Evolutionary conservation across 2,113 vertebrate species (phyloP).

Genomic region (Laticauda colubrina): DNA sequence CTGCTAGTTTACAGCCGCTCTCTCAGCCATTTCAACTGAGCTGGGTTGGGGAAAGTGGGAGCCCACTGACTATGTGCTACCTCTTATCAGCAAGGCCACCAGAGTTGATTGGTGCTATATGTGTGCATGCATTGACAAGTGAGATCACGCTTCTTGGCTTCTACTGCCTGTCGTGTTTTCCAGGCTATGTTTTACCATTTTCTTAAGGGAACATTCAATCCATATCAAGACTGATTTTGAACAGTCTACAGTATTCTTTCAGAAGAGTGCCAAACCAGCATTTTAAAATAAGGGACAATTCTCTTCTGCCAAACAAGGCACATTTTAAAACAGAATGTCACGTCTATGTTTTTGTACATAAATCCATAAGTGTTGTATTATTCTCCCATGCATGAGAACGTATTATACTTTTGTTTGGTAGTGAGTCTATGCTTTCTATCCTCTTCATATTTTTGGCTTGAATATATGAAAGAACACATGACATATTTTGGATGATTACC

Average conservation of each 20-base stretch:
- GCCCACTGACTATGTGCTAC: not conserved
- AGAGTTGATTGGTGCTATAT: not conserved
- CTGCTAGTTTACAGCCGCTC: not conserved
- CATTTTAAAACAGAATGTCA: not conserved
- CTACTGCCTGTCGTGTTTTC: not conserved
- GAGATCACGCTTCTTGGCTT: not conserved
- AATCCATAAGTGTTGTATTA: slow-evolving; percentile 3
- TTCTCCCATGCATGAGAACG: not conserved
- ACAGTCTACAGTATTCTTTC: not conserved
- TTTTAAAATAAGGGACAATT: not conserved
- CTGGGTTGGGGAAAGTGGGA: not conserved
- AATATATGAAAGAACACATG: not conserved
- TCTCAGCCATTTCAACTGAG: not conserved
- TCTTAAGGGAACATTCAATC: not conserved
- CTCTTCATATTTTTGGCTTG: not conserved
- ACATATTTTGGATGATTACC: not conserved
- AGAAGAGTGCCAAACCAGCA: not conserved
- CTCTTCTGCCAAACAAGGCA: not conserved
- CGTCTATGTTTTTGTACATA: not conserved
- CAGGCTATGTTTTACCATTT: not conserved
- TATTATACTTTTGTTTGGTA: slow-evolving; percentile 10
- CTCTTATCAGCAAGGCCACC: not conserved
- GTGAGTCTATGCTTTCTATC: not conserved
- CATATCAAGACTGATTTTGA: not conserved
- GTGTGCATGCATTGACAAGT: not conserved